phyloP scores from a whole-genome alignment of 1,140 invertebrate species.

The Penaeus japonicus region DNA sequence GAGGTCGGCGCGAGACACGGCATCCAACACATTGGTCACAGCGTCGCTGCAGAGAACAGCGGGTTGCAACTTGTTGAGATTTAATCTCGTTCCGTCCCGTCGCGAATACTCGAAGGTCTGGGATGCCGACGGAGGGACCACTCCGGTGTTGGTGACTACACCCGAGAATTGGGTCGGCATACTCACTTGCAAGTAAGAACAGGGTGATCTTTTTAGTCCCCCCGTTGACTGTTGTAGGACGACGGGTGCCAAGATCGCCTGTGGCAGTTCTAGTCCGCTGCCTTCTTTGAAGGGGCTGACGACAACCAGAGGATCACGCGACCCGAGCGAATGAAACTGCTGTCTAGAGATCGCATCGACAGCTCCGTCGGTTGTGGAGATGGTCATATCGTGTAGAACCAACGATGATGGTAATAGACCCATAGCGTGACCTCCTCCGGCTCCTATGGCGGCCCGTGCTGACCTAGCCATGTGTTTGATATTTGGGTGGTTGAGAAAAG shows the following conservation, averaged over 20 bases:
- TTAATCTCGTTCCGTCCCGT: too few relatives aligned
- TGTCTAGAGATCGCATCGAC: not conserved
- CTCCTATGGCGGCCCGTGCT: not conserved
- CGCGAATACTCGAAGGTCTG: too few relatives aligned
- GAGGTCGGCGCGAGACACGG: not conserved
- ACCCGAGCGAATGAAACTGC: not conserved
- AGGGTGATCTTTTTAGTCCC: not conserved
- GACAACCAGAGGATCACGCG: not conserved
- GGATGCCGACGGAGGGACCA: too few relatives aligned
- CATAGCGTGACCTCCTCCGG: not conserved
- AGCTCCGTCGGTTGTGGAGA: not conserved
- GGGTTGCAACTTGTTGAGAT: not conserved
- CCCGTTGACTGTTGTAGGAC: too few relatives aligned
- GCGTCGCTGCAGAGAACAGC: not conserved
- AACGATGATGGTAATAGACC: not conserved
- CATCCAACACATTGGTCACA: not conserved
- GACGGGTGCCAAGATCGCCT: too few relatives aligned
- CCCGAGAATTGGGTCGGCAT: not conserved
- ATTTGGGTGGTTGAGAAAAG: not conserved
- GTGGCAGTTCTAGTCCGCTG: not conserved
- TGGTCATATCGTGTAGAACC: not conserved
- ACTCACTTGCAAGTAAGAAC: not conserved
- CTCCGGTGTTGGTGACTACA: not conserved
- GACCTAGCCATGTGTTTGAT: not conserved
- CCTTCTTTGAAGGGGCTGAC: not conserved